Evolutionary conservation across 1,140 invertebrate species (phyloP).

Genomic region (Drosophila guanche): DNA sequence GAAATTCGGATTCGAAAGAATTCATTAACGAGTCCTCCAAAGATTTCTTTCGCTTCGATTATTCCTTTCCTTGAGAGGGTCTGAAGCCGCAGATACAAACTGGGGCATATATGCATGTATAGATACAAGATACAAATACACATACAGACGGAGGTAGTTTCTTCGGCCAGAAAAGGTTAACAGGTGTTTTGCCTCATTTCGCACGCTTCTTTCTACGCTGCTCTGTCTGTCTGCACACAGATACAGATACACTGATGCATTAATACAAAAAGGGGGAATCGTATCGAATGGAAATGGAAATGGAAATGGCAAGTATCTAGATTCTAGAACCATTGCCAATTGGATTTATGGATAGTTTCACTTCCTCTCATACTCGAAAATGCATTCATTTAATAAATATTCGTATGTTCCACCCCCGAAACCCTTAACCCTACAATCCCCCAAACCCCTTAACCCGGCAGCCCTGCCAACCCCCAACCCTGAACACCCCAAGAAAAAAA

Average conservation of each 20-base stretch:
- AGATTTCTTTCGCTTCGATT: too few relatives aligned
- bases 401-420: constrained; percentile 42
- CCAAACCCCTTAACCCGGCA: not conserved
- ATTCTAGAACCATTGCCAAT: constrained; percentile 42
- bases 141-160: constrained; percentile 9
- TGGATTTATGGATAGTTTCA: constrained; percentile 45
- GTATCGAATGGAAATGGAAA: too few relatives aligned
- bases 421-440: not conserved
- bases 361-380: constrained; percentile 3
- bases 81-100: too few relatives aligned
- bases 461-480: not conserved
- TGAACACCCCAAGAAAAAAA: constrained; percentile 4
- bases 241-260: constrained; percentile 26
- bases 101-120: too few relatives aligned
- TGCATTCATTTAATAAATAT: constrained; percentile 49
- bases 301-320: not conserved
- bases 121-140: constrained; percentile 19
- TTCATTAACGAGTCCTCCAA: too few relatives aligned
- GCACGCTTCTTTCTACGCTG: constrained; percentile 46
- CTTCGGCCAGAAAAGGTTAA: constrained; percentile 42
- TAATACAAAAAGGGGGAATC: constrained; percentile 1
- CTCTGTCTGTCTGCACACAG: constrained; percentile 16
- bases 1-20: too few relatives aligned
- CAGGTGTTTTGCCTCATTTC: constrained; percentile 71
- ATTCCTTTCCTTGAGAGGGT: too few relatives aligned